Conservation (phyloP, 2,888 invertebrate species). For the Nebria salina region DNA sequence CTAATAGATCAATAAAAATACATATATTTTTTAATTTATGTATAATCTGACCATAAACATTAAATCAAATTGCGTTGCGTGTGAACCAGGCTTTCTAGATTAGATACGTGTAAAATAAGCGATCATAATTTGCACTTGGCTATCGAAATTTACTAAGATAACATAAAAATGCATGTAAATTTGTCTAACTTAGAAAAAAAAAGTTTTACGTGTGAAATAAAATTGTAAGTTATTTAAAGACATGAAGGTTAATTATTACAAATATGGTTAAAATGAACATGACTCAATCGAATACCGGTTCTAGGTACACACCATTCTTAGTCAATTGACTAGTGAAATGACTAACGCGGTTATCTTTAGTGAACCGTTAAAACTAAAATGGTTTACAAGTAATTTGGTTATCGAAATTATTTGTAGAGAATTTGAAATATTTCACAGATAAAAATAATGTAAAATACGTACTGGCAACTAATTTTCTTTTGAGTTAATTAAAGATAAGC, state of each 20-base stretch:
- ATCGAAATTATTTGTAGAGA: neutral
- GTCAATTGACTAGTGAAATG: constrained; percentile 2
- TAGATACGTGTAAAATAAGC: neutral
- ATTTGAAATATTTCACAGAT: too few species aligned
- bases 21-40: too few species aligned
- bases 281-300: constrained; percentile 12
- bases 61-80: neutral
- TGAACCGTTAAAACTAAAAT: neutral
- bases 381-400: neutral
- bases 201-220: neutral
- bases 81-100: neutral
- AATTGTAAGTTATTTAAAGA: neutral
- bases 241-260: neutral
- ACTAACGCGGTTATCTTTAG: neutral
- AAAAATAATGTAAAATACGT: neutral
- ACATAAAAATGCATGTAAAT: too few species aligned
- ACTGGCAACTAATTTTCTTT: too few species aligned
- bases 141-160: too few species aligned
- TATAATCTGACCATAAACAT: neutral
- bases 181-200: too few species aligned
- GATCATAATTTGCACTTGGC: too few species aligned
- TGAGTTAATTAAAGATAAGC: neutral
- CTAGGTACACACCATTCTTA: constrained; percentile 5
- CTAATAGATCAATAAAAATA: too few species aligned
- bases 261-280: constrained; percentile 4